Conservation (phyloP, 2,113 vertebrate genomes). For the Varanus salvator region DNA sequence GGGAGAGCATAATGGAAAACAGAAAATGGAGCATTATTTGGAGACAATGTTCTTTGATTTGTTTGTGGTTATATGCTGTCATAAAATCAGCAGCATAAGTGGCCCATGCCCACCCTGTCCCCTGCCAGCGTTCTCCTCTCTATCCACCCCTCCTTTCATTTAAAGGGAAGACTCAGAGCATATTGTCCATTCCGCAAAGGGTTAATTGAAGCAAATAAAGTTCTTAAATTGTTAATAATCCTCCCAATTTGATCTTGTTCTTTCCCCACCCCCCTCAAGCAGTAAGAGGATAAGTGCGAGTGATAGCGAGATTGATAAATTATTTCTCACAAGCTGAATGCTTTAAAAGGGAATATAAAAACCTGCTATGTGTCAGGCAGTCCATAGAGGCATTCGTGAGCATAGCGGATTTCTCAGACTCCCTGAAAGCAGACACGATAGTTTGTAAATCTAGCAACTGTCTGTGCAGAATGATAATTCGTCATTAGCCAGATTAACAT, state of each 20-base stretch:
- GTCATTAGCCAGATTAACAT: slow-evolving; percentile 86
- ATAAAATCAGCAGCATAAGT: neutral
- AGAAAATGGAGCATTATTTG: slow-evolving; percentile 24
- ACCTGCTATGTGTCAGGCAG: slow-evolving; percentile 75
- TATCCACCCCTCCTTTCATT: neutral
- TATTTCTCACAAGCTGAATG: slow-evolving; percentile 77
- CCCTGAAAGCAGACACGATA: slow-evolving; percentile 79
- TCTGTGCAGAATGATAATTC: slow-evolving; percentile 84
- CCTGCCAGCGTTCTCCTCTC: neutral
- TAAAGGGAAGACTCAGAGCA: slow-evolving; percentile 26
- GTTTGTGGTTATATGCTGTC: neutral
- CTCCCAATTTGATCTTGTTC: slow-evolving; percentile 76
- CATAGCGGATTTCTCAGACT: slow-evolving; percentile 77
- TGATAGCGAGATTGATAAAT: slow-evolving; percentile 78
- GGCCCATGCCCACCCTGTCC: neutral
- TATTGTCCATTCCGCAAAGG: slow-evolving; percentile 55
- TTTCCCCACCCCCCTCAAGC: slow-evolving; percentile 65
- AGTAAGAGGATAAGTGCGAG: slow-evolving; percentile 74
- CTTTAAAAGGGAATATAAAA: slow-evolving; percentile 77
- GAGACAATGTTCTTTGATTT: slow-evolving; percentile 24
- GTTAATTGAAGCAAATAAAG: slow-evolving; percentile 76
- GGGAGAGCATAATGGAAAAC: slow-evolving; percentile 9
- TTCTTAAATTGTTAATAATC: slow-evolving; percentile 82
- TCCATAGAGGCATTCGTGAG: slow-evolving; percentile 80
- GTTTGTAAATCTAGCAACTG: slow-evolving; percentile 84